A percentile compares a stretch with the other conserved stretches of the same genome.
Conservation (phyloP, 2,113 vertebrate genomes). For the Paratilapia polleni region DNA sequence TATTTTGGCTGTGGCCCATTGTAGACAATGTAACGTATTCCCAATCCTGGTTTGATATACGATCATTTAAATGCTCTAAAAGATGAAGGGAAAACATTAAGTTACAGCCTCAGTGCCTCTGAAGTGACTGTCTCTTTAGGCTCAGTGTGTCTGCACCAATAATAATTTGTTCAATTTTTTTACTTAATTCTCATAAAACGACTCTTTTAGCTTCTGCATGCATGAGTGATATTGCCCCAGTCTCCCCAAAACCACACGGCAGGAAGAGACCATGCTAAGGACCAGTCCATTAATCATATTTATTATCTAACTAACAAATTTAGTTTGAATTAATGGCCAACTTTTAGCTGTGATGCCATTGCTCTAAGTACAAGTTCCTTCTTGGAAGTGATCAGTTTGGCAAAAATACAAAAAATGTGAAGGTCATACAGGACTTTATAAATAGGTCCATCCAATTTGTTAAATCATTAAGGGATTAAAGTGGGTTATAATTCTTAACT, state of each 20-base stretch:
- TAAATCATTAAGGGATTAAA: neutral
- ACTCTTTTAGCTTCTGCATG: neutral
- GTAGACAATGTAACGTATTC: neutral
- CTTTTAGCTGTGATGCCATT: neutral
- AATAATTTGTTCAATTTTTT: neutral
- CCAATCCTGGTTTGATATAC: neutral
- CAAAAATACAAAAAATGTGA: neutral
- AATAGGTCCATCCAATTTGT: neutral
- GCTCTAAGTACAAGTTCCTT: neutral
- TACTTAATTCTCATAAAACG: neutral
- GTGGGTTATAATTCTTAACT: neutral
- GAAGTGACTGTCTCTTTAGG: neutral
- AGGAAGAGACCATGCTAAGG: neutral
- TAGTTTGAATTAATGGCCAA: conserved; percentile 20
- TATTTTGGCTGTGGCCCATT: neutral
- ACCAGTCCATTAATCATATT: conserved; percentile 26
- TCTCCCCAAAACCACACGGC: neutral
- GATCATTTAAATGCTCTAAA: neutral
- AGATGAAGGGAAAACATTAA: neutral
- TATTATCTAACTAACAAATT: conserved; percentile 26
- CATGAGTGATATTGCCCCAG: neutral
- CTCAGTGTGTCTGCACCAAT: neutral
- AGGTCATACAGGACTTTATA: conserved; percentile 19
- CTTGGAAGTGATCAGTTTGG: conserved; percentile 13
- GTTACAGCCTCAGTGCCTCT: neutral